Conservation (phyloP, 2,797 vertebrate genomes). For the Xyrichtys novacula region DNA sequence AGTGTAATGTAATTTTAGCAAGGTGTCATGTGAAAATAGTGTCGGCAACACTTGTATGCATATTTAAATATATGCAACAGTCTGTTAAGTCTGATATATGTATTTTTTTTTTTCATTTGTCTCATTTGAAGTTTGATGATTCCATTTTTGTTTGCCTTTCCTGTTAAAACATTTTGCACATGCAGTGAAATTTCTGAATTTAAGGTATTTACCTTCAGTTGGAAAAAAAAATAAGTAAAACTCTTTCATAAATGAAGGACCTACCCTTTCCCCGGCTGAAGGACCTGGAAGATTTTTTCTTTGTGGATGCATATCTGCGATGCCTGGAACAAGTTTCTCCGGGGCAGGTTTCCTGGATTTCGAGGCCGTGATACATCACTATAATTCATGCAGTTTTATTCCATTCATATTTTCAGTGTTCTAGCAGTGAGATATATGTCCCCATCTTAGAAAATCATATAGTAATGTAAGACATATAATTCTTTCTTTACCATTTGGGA, state of each 20-base stretch:
- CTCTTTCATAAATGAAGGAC: constrained; percentile 4
- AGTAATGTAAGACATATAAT: background rate
- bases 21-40: background rate
- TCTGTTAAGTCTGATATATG: background rate
- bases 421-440: background rate
- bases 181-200: background rate
- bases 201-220: background rate
- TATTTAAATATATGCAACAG: background rate
- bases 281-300: constrained; percentile 19
- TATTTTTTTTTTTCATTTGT: background rate
- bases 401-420: constrained; percentile 14
- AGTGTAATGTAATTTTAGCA: background rate
- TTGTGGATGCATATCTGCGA: constrained; percentile 55
- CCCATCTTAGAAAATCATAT: background rate
- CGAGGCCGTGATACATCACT: constrained; percentile 9
- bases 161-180: background rate
- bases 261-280: constrained; percentile 75
- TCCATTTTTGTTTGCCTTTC: background rate
- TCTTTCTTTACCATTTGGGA: constrained; percentile 74
- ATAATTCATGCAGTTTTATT: constrained; percentile 4
- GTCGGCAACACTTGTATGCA: background rate
- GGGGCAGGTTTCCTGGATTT: constrained; percentile 72
- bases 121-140: background rate
- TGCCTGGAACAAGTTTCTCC: constrained; percentile 58
- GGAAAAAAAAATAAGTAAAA: background rate